Evolutionary conservation across 2,113 vertebrate genomes (phyloP).

Genomic region (Rhinopomastus cyanomelas): DNA sequence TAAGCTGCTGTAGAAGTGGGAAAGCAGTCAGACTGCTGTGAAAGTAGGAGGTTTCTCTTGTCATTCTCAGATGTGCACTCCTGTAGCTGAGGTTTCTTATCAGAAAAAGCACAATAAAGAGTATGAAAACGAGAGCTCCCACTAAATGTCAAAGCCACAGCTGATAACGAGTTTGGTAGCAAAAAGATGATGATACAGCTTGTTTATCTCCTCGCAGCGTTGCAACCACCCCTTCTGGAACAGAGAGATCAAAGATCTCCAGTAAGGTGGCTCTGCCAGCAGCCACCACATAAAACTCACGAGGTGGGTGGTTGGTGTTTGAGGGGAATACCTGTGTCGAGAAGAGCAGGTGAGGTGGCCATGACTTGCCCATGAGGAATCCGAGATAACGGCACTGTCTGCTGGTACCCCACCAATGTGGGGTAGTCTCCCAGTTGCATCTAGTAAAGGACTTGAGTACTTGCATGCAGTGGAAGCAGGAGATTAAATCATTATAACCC

Average conservation of each 20-base stretch:
- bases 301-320: background rate
- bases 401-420: background rate
- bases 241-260: background rate
- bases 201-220: constrained; percentile 15
- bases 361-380: background rate
- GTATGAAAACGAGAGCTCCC: constrained; percentile 9
- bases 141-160: constrained; percentile 38
- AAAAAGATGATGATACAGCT: constrained; percentile 25
- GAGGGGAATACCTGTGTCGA: background rate
- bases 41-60: background rate
- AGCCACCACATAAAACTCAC: accelerated
- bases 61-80: background rate
- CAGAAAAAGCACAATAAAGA: constrained; percentile 28
- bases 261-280: background rate
- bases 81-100: constrained; percentile 61
- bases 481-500: background rate
- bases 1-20: background rate
- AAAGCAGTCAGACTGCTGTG: background rate
- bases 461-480: background rate
- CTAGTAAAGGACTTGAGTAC: background rate
- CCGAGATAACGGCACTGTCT: accelerated
- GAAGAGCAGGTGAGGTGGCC: background rate
- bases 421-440: accelerated
- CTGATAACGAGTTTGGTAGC: constrained; percentile 47
- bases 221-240: background rate